These are phyloP conservation scores for Monochamus alternatus DNA, from an alignment of 2,888 invertebrate species.

Conservation along the genomic window DNA sequence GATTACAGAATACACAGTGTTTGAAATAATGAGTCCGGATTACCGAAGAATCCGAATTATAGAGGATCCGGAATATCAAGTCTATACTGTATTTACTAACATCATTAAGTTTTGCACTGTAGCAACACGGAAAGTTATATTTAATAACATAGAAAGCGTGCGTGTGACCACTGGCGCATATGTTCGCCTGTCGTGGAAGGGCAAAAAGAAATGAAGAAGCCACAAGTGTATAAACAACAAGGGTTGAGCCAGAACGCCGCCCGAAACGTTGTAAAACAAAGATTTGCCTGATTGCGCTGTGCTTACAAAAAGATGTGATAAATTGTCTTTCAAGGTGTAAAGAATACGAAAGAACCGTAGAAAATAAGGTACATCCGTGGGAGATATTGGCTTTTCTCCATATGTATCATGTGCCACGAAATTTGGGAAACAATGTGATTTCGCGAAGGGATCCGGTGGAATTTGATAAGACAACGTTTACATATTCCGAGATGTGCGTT, in stretches of 20 bases:
- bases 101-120: too few relatives aligned
- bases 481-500: background rate
- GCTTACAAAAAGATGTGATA: slow-evolving; percentile 44
- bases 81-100: too few relatives aligned
- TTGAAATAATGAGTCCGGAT: too few relatives aligned
- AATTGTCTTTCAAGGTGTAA: slow-evolving; percentile 36
- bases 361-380: background rate
- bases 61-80: too few relatives aligned
- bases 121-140: too few relatives aligned
- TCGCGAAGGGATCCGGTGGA: background rate
- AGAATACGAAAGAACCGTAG: slow-evolving; percentile 16
- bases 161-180: background rate
- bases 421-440: slow-evolving; percentile 2
- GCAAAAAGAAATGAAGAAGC: slow-evolving; percentile 42
- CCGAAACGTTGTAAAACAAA: slow-evolving; percentile 22
- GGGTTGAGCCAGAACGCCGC: background rate
- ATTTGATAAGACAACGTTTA: slow-evolving; percentile 6
- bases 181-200: background rate
- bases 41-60: too few relatives aligned
- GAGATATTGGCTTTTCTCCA: slow-evolving; percentile 6
- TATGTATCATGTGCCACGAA: background rate
- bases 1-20: too few relatives aligned
- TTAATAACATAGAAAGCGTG: too few relatives aligned
- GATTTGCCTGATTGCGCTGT: slow-evolving; percentile 51
- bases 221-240: slow-evolving; percentile 58